Evolutionary conservation across 92 coral and sea anemone species (phyloP), one percentile per base, ranked within the genome.

Genomic region (Epizoanthus stellaris): DNA sequence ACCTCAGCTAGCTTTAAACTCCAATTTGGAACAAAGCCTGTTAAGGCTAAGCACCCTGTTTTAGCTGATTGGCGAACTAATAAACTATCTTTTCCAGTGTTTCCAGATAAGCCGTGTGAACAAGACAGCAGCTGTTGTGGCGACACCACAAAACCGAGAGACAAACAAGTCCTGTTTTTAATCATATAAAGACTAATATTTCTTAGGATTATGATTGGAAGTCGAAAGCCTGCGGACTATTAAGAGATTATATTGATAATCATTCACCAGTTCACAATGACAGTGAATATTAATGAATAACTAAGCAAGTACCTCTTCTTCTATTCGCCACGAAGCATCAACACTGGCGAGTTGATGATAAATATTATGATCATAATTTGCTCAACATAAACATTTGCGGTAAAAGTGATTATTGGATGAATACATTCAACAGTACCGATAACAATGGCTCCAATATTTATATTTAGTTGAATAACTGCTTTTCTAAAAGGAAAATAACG

Each of bases 141-240:
- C 30, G 12, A 34, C 70, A 43, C 72, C 71, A 43, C 71, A 79
- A 43, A 42, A 79, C 42, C 40, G 3, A 9, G 43, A 63, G n/a
- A 45, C 72, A 79, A 79, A 79, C 25, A 40, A 79, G 40, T 39
- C 65, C 10, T 62, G 83, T 60, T 79, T 68, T 13, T 38, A 2
- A 39, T 39, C 69, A n/a, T 68, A 4, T 61, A 30, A 30, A 30
- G 64, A 43, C 72, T 64, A 45, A 79, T 62, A 62, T 12, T 79
- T 63, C 65, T 59, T 42, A 45, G 60, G 14, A 36, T 63, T 79
- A 11, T 63, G 83, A 79, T 62, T 79, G 83, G 83, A 25, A 17
- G 67, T 64, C 59, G 20, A 63, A 21, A 79, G 40, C 49, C 42
- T 68, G 19, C 52, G 39, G 73, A 38, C 13, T 40, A 8, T 16